A percentile compares a stretch with the other conserved stretches of the same genome.
These are phyloP conservation scores for Xenentodon cancila DNA, from an alignment of 2,797 vertebrate genomes.

Conservation along the genomic window DNA sequence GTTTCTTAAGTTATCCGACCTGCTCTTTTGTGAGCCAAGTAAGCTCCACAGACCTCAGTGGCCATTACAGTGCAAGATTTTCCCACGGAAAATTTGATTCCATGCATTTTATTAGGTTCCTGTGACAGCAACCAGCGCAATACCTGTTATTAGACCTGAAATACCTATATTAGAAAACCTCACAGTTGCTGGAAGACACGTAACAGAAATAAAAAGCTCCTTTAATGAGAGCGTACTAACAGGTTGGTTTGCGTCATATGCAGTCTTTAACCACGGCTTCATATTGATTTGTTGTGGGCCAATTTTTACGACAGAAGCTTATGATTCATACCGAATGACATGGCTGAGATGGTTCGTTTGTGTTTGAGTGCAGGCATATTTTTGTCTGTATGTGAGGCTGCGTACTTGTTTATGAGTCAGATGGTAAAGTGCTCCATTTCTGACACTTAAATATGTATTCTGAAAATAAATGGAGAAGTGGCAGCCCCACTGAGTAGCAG, in stretches of 20 bases:
- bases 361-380: conserved; percentile 15
- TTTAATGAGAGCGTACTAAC: not conserved
- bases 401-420: conserved; percentile 5
- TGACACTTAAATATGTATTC: not conserved
- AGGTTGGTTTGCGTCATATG: conserved; percentile 13
- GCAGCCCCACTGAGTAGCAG: not conserved
- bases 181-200: conserved; percentile 5
- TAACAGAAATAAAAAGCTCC: conserved; percentile 14
- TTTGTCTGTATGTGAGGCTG: conserved; percentile 9
- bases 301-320: conserved; percentile 33
- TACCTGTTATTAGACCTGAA: too few species aligned
- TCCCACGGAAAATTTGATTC: not conserved
- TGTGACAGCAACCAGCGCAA: not conserved
- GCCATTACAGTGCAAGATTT: conserved; percentile 8
- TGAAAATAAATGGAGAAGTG: not conserved
- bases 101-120: not conserved
- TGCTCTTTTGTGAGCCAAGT: conserved; percentile 21
- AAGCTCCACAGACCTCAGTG: not conserved
- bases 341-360: conserved; percentile 56
- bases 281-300: conserved; percentile 49
- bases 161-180: conserved; percentile 5
- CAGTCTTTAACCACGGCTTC: conserved; percentile 8
- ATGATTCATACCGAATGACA: conserved; percentile 54
- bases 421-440: not conserved
- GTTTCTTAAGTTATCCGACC: conserved; percentile 40